Evolutionary conservation across 2,113 vertebrate genomes (phyloP).

Genomic region (Nesogale talazaci): DNA sequence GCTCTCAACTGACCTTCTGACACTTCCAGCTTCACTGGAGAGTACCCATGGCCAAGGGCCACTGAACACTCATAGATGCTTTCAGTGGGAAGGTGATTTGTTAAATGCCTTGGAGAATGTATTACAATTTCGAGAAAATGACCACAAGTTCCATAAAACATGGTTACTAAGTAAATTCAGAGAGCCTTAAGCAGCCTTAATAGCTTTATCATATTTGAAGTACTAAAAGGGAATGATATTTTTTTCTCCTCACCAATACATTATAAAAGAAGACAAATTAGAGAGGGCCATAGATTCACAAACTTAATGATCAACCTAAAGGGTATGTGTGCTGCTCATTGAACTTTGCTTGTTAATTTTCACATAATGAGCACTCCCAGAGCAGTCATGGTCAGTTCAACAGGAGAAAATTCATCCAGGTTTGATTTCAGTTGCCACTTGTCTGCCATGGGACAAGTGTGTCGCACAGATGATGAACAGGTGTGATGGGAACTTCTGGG

Average conservation of each 20-base stretch:
- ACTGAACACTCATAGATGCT: constrained; percentile 27
- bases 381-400: background rate
- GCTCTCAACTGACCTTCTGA: constrained; percentile 49
- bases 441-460: background rate
- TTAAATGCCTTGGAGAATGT: constrained; percentile 21
- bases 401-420: background rate
- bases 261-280: background rate
- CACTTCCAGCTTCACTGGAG: background rate
- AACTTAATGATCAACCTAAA: background rate
- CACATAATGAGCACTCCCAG: background rate
- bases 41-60: background rate
- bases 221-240: background rate
- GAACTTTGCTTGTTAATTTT: background rate
- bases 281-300: background rate
- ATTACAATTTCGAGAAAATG: constrained; percentile 31
- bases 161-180: background rate
- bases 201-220: background rate
- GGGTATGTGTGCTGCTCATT: background rate
- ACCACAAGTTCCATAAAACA: background rate
- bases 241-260: background rate
- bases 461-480: background rate
- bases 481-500: background rate
- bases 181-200: background rate
- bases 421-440: background rate
- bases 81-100: constrained; percentile 21